A percentile compares a stretch with the other conserved stretches of the same genome.
Conservation (phyloP, 2,888 invertebrate genomes). For the Macrosiphum euphorbiae region DNA sequence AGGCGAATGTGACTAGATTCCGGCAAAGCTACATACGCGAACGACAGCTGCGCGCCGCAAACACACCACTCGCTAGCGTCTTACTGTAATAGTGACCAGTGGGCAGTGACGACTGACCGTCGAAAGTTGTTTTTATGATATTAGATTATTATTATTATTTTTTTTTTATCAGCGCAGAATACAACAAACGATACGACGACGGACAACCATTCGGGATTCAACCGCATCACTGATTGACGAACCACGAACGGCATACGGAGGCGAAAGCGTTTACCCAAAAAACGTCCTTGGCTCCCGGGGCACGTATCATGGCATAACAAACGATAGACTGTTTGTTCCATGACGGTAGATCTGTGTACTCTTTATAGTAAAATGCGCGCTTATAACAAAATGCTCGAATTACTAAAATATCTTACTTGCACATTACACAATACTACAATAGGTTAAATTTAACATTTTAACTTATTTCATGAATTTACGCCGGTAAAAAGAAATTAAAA, state of each 20-base stretch:
- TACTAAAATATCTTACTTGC: too few relatives aligned
- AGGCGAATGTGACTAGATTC: not conserved
- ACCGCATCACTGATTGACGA: slow-evolving; percentile 35
- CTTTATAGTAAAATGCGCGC: too few relatives aligned
- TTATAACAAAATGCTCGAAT: too few relatives aligned
- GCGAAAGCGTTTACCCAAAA: slow-evolving; percentile 13
- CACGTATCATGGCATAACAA: slow-evolving; percentile 38
- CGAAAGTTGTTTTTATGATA: slow-evolving; percentile 21
- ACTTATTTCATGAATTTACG: too few relatives aligned
- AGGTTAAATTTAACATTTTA: too few relatives aligned
- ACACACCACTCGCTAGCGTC: not conserved
- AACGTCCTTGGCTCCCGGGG: slow-evolving; percentile 36
- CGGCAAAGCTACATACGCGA: not conserved
- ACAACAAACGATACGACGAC: not conserved
- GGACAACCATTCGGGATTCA: not conserved
- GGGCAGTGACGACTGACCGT: not conserved
- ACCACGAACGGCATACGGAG: not conserved
- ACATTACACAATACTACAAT: too few relatives aligned
- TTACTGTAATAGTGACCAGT: not conserved
- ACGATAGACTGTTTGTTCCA: not conserved
- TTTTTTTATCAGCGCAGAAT: slow-evolving; percentile 37
- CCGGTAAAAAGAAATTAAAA: too few relatives aligned
- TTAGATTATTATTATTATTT: not conserved
- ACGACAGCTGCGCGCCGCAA: not conserved
- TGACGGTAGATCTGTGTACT: not conserved